Base-by-base conservation (phyloP, 2,113 vertebrate species). In the Xiphophorus hellerii region DNA sequence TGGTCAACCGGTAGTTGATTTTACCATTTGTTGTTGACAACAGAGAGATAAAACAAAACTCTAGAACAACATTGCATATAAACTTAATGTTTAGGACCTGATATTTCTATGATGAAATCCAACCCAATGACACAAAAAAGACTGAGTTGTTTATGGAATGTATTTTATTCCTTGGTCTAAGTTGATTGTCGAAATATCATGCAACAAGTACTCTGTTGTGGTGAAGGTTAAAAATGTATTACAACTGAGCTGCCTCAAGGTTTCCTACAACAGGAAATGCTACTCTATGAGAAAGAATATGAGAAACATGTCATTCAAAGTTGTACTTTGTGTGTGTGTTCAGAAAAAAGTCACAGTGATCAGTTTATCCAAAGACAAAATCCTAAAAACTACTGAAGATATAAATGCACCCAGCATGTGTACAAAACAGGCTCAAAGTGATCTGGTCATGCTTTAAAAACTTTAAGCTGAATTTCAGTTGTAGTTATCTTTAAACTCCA, bases 81-180 rank as follows among this genome's bases (percentile, higher is more conserved):
- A 42, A 39, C 9, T 2, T 1, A 10, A 66, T 35, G 22, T 65
- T 10, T 25, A 65, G 20, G 4, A 31, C 30, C 14, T 64, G 15
- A 13, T 15, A n/a, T 6, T 1, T 27, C 35, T 9, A 69, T 5
- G 9, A 54, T 13, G 2, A 35, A 60, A 60, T 58, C 51, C 25
- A 8, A 58, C 8, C 25, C 3, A 61, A 62, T 1, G 37, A 63
- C 10, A 61, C 8, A 1, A 72, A 64, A 13, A 72, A 63, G 62
- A 30, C 73, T 71, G 44, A 77, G 29, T 27, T 74, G 70, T 68
- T 80, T 80, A 84, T 84, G 84, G 77, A 91, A 92, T 90, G 87
- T n/a, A 66, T 90, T 92, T 92, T 91, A 90, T 87, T 91, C 80
- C 85, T 91, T 88, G 87, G 83, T 91, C 83, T 88, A 28, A 71